Percentiles rank a stretch among this genome's conserved stretches.
Evolutionary conservation across 2,113 vertebrate genomes (phyloP).

Genomic region (Tenebrosternarchus preto): DNA sequence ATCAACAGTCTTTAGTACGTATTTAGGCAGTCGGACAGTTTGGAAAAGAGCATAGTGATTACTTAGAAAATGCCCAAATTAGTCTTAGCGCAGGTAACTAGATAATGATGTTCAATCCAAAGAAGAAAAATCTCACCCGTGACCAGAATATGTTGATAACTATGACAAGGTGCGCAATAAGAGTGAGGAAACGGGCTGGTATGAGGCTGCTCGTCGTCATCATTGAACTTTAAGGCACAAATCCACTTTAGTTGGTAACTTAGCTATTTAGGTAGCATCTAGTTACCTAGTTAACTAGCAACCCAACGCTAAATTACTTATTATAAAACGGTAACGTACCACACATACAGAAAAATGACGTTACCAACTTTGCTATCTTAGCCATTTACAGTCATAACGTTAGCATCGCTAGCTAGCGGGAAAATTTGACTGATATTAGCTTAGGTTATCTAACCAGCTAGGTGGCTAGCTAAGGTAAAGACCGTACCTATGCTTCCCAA

Average conservation of each 20-base stretch:
- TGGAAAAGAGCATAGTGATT: background rate
- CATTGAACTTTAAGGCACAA: conserved; percentile 67
- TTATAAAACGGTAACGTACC: no score
- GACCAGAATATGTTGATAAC: conserved; percentile 90
- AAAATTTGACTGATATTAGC: no score
- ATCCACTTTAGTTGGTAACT: background rate
- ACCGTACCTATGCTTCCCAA: no score
- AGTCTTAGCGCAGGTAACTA: background rate
- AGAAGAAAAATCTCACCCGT: conserved; percentile 73
- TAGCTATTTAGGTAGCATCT: background rate
- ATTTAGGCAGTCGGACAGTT: background rate
- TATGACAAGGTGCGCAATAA: conserved; percentile 84
- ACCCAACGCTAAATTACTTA: no score
- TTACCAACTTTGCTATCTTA: no score
- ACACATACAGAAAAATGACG: no score
- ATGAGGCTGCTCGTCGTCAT: conserved; percentile 77
- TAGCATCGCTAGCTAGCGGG: no score
- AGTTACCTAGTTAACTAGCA: background rate
- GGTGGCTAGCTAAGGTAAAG: no score
- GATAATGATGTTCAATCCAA: background rate
- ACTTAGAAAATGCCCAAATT: background rate
- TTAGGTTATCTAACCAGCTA: no score
- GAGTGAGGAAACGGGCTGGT: conserved; percentile 84
- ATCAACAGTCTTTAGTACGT: no score
- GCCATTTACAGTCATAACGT: no score